Percentiles rank a stretch among this genome's conserved stretches.
phyloP scores from a whole-genome alignment of 2,113 vertebrate genomes.

The Daphoenositta chrysoptera region DNA sequence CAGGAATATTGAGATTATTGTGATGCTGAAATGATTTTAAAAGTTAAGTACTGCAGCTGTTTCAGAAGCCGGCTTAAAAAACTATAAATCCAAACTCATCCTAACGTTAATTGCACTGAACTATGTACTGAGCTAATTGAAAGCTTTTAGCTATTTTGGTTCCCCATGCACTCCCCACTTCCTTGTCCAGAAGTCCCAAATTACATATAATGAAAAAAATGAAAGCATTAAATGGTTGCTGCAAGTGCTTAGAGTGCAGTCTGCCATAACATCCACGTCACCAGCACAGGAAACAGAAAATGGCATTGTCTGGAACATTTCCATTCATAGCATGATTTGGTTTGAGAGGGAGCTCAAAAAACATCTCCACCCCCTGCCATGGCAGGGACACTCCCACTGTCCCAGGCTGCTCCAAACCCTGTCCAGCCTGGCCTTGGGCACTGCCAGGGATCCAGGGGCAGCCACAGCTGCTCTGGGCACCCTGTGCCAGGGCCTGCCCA shows the following conservation, averaged over 20 bases:
- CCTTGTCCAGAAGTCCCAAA: conserved; percentile 2
- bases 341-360: not conserved
- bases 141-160: conserved; percentile 27
- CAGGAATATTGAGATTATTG: not conserved
- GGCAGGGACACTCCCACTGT: not conserved
- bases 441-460: not conserved
- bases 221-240: conserved; percentile 14
- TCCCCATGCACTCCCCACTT: not conserved
- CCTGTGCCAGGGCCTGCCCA: not conserved
- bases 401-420: not conserved
- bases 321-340: not conserved
- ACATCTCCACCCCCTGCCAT: not conserved
- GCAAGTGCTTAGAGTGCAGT: conserved; percentile 16
- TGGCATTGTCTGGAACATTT: not conserved
- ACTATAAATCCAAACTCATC: not conserved
- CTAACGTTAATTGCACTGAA: not conserved
- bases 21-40: not conserved
- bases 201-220: conserved; percentile 51
- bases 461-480: not conserved
- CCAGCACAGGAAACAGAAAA: conserved; percentile 13
- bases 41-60: not conserved
- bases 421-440: not conserved
- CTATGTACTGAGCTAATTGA: not conserved
- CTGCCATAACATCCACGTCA: not conserved
- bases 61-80: not conserved